These are phyloP conservation scores for Leucophenga varia DNA, from an alignment of 1,140 invertebrate species.

Conservation along the genomic window DNA sequence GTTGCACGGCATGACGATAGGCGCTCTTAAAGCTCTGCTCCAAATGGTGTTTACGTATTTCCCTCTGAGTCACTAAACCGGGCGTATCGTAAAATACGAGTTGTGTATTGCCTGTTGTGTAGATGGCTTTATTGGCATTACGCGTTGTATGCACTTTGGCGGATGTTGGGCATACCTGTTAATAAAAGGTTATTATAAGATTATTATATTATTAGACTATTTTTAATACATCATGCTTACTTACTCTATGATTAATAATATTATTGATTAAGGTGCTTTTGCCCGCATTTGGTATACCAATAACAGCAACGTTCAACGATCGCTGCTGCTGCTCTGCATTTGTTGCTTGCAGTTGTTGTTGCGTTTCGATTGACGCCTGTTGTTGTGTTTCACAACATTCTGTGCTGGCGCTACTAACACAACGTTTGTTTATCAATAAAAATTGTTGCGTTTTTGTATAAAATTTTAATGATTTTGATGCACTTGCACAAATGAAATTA, in stretches of 20 bases:
- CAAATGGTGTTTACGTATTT: slow-evolving; percentile 70
- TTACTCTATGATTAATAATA: slow-evolving; percentile 76
- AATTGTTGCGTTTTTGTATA: slow-evolving; percentile 11
- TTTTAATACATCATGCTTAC: slow-evolving; percentile 12
- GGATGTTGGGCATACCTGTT: slow-evolving; percentile 82
- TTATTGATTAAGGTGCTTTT: slow-evolving; percentile 94
- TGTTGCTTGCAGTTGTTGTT: not conserved
- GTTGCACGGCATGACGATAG: slow-evolving; percentile 64
- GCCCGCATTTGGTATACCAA: slow-evolving; percentile 89
- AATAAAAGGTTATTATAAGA: slow-evolving; percentile 20
- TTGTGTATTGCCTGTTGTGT: slow-evolving; percentile 74
- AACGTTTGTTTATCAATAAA: slow-evolving; percentile 18
- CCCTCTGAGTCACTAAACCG: slow-evolving; percentile 69
- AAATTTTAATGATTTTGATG: slow-evolving; percentile 23
- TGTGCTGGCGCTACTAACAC: slow-evolving; percentile 8
- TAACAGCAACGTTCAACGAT: slow-evolving; percentile 79
- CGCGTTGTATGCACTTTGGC: slow-evolving; percentile 89
- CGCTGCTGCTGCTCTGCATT: slow-evolving; percentile 43
- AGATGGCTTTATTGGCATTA: slow-evolving; percentile 70
- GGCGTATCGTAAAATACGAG: slow-evolving; percentile 88
- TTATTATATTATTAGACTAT: not conserved
- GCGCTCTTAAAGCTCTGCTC: slow-evolving; percentile 67
- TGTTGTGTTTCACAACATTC: slow-evolving; percentile 3
- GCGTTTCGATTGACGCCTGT: not conserved
- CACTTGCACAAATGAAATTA: slow-evolving; percentile 4